Evolutionary conservation across 2,888 invertebrate genomes (phyloP).

Genomic region (Acanthococcus lagerstroemiae): DNA sequence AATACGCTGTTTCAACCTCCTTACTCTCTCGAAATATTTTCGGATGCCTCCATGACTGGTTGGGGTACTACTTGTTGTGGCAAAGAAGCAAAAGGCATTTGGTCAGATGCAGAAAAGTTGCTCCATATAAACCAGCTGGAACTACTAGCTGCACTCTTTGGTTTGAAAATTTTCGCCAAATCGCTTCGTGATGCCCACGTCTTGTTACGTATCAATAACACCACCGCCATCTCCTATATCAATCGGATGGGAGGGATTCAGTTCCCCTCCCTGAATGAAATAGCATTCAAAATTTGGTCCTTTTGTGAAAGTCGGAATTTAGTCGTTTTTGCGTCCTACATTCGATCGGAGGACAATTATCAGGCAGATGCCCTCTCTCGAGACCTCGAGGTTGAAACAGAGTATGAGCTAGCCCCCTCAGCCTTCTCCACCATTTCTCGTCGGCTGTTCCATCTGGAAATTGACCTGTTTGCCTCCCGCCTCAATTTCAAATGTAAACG

Average conservation of each 20-base stretch:
- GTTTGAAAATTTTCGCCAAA: background rate
- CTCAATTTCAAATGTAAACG: background rate
- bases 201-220: background rate
- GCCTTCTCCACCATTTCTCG: background rate
- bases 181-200: background rate
- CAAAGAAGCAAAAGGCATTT: background rate
- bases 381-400: background rate
- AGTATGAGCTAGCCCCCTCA: background rate
- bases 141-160: background rate
- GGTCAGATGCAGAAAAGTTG: background rate
- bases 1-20: background rate
- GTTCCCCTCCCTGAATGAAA: background rate
- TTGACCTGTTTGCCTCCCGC: background rate
- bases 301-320: background rate
- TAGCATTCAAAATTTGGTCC: background rate
- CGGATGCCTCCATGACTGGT: background rate
- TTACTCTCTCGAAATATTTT: background rate
- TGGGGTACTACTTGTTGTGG: background rate
- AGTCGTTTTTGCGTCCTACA: background rate
- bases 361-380: background rate
- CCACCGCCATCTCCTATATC: background rate
- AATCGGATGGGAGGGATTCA: background rate
- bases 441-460: background rate
- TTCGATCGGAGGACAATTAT: background rate
- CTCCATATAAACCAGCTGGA: background rate